Evolutionary conservation across 2,888 invertebrate species (phyloP), one percentile per base, ranked within the genome.

Genomic region (Punctoribates punctum): DNA sequence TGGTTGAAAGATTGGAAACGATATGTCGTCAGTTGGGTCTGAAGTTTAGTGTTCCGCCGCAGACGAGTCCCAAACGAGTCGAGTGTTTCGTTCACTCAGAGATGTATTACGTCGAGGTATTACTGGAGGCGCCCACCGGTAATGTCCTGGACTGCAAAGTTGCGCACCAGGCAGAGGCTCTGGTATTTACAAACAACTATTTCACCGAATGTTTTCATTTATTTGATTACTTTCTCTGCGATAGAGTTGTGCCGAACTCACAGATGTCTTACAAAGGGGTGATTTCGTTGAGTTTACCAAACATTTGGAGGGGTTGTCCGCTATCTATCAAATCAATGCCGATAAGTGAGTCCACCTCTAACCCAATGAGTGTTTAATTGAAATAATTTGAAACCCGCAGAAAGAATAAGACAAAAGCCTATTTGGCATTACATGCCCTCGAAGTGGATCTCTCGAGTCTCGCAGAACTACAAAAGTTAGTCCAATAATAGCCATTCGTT

Each of bases 91-190:
- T 96, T 83, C 94, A 93, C 57, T 94, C 94, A 0, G 96, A 96
- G 83, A 95, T 96, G 95, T 96, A 96, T 85, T 95, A 93, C 84
- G 87, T 96, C 81, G 95, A 96, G 86, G 91, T 97, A 81, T 86
- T 93, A 75, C 87, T 96, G 75, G 94, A 96, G 82, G 25, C 27
- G 38, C 87, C 90, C 3, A 89, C 88, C 54, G 96, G 95, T 29
- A 88, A 89, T 46, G 91, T 96, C 0, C 90, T 91, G 82, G 96
- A 96, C 87, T 95, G 96, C 0, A 90, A 89, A 83, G 90, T 96
- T 76, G 93, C 95, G 84, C 95, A 96, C 83, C 94, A 82, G 73
- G 82, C 82, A 73, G 83, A 82, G 74, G 81, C 82, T 34, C 76
- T 79, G 62, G 81, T 82, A 81, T 77, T 80, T 34, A 17, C 15